These are phyloP conservation scores for Capreolus pygargus DNA, from an alignment of 2,113 vertebrate genomes.

Conservation along the genomic window DNA sequence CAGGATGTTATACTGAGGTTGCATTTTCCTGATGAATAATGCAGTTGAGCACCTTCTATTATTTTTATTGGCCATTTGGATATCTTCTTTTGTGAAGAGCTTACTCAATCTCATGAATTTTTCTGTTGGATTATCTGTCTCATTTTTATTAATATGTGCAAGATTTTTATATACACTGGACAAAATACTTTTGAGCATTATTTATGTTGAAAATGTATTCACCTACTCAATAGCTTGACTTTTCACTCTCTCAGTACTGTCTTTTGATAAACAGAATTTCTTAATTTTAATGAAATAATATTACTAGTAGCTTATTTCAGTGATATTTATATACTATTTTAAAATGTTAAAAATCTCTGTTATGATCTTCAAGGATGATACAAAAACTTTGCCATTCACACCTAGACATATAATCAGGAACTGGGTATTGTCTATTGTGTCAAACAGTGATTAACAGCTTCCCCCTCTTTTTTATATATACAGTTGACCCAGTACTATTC, in stretches of 20 bases:
- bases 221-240: neutral
- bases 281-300: neutral
- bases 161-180: neutral
- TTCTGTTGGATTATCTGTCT: neutral
- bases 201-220: neutral
- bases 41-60: neutral
- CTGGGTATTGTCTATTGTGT: neutral
- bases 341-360: neutral
- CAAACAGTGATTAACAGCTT: neutral
- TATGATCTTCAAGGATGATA: neutral
- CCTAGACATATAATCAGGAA: neutral
- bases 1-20: neutral
- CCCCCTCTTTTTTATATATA: neutral
- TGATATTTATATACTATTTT: neutral
- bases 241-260: neutral
- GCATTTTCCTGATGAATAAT: neutral
- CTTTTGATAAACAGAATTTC: neutral
- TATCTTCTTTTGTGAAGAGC: neutral
- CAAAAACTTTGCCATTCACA: neutral
- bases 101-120: neutral
- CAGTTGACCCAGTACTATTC: neutral
- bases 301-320: neutral
- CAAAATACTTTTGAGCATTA: neutral
- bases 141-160: neutral
- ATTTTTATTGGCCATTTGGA: neutral